A percentile compares a stretch with the other conserved stretches of the same genome.
Evolutionary conservation across 2,797 vertebrate genomes (phyloP).

Genomic region (Xiphorhynchus erythropygius): DNA sequence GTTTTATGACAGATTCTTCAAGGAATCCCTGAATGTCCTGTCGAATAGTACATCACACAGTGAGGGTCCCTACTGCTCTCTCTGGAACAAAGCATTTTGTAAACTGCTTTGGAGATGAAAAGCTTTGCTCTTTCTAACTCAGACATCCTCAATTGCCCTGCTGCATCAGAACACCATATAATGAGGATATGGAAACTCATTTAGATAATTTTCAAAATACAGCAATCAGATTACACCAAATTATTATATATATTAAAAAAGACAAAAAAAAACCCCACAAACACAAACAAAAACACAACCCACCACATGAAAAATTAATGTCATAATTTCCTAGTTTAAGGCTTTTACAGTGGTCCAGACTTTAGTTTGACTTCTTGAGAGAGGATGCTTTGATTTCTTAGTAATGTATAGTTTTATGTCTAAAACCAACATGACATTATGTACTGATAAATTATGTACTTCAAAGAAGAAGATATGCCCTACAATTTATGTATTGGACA

Average conservation of each 20-base stretch:
- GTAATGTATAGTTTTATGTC: neutral
- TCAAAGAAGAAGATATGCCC: neutral
- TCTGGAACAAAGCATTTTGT: neutral
- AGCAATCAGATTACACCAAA: neutral
- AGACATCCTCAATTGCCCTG: neutral
- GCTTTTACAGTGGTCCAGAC: neutral
- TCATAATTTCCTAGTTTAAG: neutral
- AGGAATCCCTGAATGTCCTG: neutral
- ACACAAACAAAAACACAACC: neutral
- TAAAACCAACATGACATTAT: neutral
- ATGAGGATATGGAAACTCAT: neutral
- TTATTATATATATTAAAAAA: neutral
- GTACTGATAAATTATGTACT: neutral
- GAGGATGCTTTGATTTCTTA: neutral
- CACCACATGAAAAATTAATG: neutral
- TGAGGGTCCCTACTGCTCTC: neutral
- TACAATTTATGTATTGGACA: neutral
- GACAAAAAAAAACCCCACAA: too few species aligned
- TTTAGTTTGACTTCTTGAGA: neutral
- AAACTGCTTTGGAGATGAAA: neutral
- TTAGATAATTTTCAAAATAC: neutral
- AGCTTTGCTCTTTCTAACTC: neutral
- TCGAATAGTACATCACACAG: rapidly evolving
- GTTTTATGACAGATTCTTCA: neutral
- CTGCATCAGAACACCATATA: neutral